Base-by-base conservation (phyloP, 2,888 invertebrate species). In the Diarsia brunnea region DNA sequence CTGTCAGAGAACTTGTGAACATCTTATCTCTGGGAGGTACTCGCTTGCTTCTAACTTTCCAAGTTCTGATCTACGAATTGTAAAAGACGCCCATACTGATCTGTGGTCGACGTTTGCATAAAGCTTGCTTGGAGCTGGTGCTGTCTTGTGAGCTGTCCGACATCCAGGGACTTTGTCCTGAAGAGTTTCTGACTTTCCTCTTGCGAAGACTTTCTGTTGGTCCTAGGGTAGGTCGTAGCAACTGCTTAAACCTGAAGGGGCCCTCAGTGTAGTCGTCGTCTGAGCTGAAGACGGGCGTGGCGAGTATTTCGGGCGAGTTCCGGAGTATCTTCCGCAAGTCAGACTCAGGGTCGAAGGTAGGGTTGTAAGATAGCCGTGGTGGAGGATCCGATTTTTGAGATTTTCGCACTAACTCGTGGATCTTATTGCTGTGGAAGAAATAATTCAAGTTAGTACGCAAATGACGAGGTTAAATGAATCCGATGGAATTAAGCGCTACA, bases 161-260 rank as follows among this genome's bases (percentile, higher is more conserved):
- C 93, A 95, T 92, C 96, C 96, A 96, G 0, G 96, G 95, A 84
- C 95, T 94, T 87, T 95, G 94, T 51, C 94, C 93, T 4, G 95
- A 92, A 0, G 95, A 93, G 71, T 94, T 95, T 4, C 95, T 93
- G 0, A 97, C 97, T 92, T 97, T 97, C 27, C 97, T 94, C 89
- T 97, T 97, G 38, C 98, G 95, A 69, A 98, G 93, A 64, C 98
- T 98, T 84, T 98, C 98, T 0, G 98, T 98, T 0, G 98, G 98
- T 3, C 97, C 97, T 75, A 97, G 94, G 1, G 98, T 97, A 0
- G 97, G 97, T 81, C 97, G 94, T 5, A 98, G 91, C 21, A 98
- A 91, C 86, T 97, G 97, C 67, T 98, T 96, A 89, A 98, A 98
- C 87, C 98, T 97, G 91, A 97, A 98, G 0, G 98, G 98, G 0